Evolutionary conservation across 2,888 invertebrate species (phyloP).

Genomic region (Tipula lateralis): DNA sequence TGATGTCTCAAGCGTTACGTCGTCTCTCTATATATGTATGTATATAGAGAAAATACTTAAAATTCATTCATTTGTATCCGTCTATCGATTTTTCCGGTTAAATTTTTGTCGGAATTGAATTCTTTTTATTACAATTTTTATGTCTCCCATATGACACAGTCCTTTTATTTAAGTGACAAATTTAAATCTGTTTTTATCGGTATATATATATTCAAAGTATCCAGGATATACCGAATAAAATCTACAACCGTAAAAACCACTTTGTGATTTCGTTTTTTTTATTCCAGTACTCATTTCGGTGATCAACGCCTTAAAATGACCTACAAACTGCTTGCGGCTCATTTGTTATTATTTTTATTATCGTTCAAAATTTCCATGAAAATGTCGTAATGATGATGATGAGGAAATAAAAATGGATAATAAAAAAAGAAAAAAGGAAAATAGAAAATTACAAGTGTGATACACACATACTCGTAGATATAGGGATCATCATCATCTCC

Average conservation of each 20-base stretch:
- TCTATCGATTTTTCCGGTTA: neutral
- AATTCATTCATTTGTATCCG: slow-evolving; percentile 1
- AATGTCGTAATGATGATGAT: slow-evolving; percentile 31
- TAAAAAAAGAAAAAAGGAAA: slow-evolving; percentile 7
- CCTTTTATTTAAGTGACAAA: slow-evolving; percentile 19
- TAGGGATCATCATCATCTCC: slow-evolving; percentile 25
- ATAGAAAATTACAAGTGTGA: slow-evolving; percentile 9
- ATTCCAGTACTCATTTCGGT: neutral
- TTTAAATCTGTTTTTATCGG: slow-evolving; percentile 16
- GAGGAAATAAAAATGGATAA: slow-evolving; percentile 15
- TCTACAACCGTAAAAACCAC: slow-evolving; percentile 19
- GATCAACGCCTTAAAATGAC: slow-evolving; percentile 33
- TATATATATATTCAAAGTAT: neutral
- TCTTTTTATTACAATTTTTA: neutral
- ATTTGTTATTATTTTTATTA: slow-evolving; percentile 30
- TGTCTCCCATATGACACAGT: neutral
- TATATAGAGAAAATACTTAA: neutral
- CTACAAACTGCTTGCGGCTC: slow-evolving; percentile 35
- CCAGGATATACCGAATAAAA: neutral
- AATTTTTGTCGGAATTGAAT: neutral
- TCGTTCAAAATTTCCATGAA: slow-evolving; percentile 32
- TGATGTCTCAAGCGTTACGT: slow-evolving; percentile 19
- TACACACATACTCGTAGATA: neutral
- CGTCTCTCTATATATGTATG: neutral
- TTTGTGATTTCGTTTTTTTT: neutral